Base-by-base conservation (phyloP, 2,888 invertebrate species). In the Andrena bucephala region DNA sequence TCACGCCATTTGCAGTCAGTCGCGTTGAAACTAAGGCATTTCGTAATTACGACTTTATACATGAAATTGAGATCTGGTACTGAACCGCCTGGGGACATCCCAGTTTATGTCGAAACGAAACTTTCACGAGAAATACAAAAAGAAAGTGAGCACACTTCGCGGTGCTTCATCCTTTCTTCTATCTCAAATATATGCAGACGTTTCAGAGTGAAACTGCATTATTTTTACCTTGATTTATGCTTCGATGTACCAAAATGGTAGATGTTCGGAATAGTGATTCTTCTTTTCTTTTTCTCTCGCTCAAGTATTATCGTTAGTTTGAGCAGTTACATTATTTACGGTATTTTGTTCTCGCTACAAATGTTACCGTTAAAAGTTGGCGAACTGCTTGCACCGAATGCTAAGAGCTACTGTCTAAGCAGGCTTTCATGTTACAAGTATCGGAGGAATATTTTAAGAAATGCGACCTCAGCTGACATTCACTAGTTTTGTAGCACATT, bases 331-430 rank as follows among this genome's bases (percentile, higher is more conserved):
- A 24, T 57, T 24, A 24, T 10, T 57, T 57, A 3, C 10, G 20
- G 4, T 2, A 57, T 27, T 24, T 10, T 54, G 1, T 27, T 54
- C 27, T 60, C 10, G 16, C 8, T 24, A 31, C 27, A 63, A 48
- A 8, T 31, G 7, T 69, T 70, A 31, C 8, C 16, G 29, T 70
- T n/a, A 31, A 69, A 20, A 42, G 42, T 52, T 85, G 13, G 31
- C 82, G n/a, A 42, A 81, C 48, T 71, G 76, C 62, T 83, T 77
- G 29, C 72, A 54, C 20, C 16, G 60, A 66, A 83, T 76, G 75
- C 84, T 89, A 88, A 52, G 85, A 52, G 85, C 87, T 89, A 90
- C 87, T 83, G 68, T 90, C 89, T 91, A 92, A 81, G 89, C 90
- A 91, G 90, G 89, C 90, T 89, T 84, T 73, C 86, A 82, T 82